Base-by-base conservation (phyloP, 2,888 invertebrate genomes). In the Apamea sordens region DNA sequence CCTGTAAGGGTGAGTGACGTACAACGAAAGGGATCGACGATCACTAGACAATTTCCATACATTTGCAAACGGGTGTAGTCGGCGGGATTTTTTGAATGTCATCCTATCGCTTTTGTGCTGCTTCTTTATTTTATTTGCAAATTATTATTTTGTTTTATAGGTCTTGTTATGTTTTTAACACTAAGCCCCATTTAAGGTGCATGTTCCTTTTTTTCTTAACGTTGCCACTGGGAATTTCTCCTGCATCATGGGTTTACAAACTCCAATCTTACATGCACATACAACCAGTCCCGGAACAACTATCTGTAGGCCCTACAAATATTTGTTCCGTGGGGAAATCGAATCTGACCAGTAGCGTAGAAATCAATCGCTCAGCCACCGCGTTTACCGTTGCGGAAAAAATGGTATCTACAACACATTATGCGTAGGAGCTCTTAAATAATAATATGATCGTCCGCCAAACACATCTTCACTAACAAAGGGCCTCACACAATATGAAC, bases 1-100 rank as follows among this genome's bases (percentile, higher is more conserved):
- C 85, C 84, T 85, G 84, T 84, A 74, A 84, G 77, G 84, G 84
- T 84, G 84, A 84, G 84, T 84, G 84, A 84, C 84, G 80, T 84
- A 76, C 71, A 53, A 84, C 70, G 73, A 76, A 65, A 15, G 85
- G 85, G 85, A 65, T 85, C 85, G 81, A 72, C 76, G 72, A 85
- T 81, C 83, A 84, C 76, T 80, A 80, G 83, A 84, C 68, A 83
- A 84, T 59, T 77, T 84, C 76, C 76, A 85, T 85, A 76, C 71
- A 77, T 84, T 81, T 84, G 85, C 81, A 84, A 84, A 77, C 32
- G 73, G 84, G 71, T 74, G 82, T 83, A 82, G 83, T 65, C 82
- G n/a, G 53, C 83, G 83, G 78, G 82, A 72, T 72, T 73, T 53
- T 83, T 73, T 82, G 18, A 64, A 77, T 83, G 76, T 77, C 76